A percentile compares a stretch with the other conserved stretches of the same genome.
These are phyloP conservation scores for Dufourea novaeangliae DNA, from an alignment of 1,140 invertebrate genomes.

Conservation along the genomic window DNA sequence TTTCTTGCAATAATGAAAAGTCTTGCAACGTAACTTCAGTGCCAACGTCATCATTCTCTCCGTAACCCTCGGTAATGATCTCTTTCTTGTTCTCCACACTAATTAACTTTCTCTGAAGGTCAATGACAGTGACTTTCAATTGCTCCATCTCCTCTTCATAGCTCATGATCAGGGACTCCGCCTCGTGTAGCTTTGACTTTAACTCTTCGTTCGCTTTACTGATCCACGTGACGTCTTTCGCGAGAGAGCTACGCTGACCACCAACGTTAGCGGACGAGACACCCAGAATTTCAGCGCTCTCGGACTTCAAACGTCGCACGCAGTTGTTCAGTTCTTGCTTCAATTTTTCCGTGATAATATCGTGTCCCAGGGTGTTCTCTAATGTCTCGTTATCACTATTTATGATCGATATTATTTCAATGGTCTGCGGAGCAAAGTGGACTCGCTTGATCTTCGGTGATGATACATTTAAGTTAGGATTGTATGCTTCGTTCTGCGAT, in stretches of 20 bases:
- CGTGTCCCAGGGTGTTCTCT: slow-evolving; percentile 70
- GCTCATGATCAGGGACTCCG: slow-evolving; percentile 79
- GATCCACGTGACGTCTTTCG: slow-evolving; percentile 61
- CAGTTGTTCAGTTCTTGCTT: slow-evolving; percentile 85
- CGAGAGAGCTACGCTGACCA: slow-evolving; percentile 28
- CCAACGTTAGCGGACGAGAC: slow-evolving; percentile 73
- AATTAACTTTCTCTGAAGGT: slow-evolving; percentile 79
- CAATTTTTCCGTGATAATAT: slow-evolving; percentile 84
- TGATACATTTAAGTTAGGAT: background rate
- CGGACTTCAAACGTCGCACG: slow-evolving; percentile 84
- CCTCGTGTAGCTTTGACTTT: slow-evolving; percentile 76
- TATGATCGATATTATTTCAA: slow-evolving; percentile 84
- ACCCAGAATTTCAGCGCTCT: slow-evolving; percentile 86
- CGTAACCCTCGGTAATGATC: slow-evolving; percentile 86
- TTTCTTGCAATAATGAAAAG: slow-evolving; percentile 77
- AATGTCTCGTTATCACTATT: slow-evolving; percentile 80
- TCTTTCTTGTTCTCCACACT: slow-evolving; percentile 82
- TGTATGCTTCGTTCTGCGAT: background rate
- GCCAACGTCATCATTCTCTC: slow-evolving; percentile 76
- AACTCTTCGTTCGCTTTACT: slow-evolving; percentile 72
- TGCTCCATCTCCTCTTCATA: slow-evolving; percentile 82
- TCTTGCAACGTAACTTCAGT: slow-evolving; percentile 72
- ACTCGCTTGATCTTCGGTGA: slow-evolving; percentile 80
- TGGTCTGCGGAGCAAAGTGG: slow-evolving; percentile 87
- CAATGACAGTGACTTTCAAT: slow-evolving; percentile 84